A percentile compares a stretch with the other conserved stretches of the same genome.
Conservation (phyloP, 2,797 vertebrate species). For the Callimico goeldii region DNA sequence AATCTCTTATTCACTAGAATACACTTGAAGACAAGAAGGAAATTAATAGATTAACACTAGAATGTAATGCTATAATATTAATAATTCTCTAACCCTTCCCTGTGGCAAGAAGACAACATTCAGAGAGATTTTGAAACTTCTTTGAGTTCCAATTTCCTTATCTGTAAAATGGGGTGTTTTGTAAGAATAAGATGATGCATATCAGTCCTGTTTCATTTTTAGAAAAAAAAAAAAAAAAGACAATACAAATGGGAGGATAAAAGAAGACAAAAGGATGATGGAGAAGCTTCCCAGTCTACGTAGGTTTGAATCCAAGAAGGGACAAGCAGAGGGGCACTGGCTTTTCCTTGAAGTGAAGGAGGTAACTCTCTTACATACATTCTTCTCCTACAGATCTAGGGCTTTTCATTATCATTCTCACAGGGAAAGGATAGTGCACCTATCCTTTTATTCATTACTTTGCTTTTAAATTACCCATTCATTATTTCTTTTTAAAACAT, state of each 20-base stretch:
- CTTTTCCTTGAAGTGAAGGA: neutral
- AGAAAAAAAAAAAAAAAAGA: neutral
- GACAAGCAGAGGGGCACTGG: neutral
- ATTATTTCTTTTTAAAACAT: constrained; percentile 19
- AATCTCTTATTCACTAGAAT: neutral
- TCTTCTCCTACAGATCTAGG: neutral
- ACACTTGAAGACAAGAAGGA: neutral
- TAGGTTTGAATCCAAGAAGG: neutral
- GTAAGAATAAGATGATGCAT: neutral
- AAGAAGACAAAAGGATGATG: neutral
- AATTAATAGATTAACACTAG: neutral
- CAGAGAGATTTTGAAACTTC: neutral
- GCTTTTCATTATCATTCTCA: neutral
- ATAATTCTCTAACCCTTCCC: neutral
- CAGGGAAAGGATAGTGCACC: neutral
- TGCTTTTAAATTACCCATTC: constrained; percentile 24
- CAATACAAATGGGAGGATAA: neutral
- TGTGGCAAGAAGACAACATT: neutral
- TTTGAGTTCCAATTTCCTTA: neutral
- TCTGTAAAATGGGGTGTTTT: neutral
- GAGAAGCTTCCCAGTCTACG: neutral
- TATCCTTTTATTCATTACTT: neutral
- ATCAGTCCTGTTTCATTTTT: constrained; percentile 11
- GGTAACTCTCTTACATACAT: accelerated
- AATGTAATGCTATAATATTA: neutral